Conservation (phyloP, 1,140 invertebrate genomes). For the Alviniconcha marisindica region DNA sequence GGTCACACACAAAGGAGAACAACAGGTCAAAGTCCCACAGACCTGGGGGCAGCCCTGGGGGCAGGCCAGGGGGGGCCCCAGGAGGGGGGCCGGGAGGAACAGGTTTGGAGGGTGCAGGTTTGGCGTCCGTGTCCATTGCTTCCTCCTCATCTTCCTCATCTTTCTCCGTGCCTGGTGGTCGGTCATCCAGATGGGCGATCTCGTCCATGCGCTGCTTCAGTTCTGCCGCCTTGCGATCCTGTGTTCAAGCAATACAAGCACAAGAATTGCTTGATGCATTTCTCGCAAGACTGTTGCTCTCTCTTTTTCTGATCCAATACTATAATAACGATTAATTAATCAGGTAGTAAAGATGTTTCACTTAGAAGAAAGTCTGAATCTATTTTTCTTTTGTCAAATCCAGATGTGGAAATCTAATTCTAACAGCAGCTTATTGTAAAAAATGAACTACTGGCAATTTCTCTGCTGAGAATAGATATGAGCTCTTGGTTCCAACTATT, state of each 20-base stretch:
- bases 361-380: too few species aligned
- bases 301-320: too few species aligned
- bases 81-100: conserved; percentile 48
- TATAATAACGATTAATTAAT: too few species aligned
- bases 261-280: too few species aligned
- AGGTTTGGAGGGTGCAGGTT: conserved; percentile 38
- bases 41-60: conserved; percentile 71
- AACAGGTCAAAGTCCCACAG: conserved; percentile 1
- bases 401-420: too few species aligned
- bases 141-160: conserved; percentile 53
- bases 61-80: conserved; percentile 65
- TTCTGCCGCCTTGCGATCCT: conserved; percentile 47
- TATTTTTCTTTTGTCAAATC: too few species aligned
- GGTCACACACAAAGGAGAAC: neutral
- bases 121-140: conserved; percentile 47
- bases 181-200: conserved; percentile 42
- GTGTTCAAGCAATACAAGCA: neutral
- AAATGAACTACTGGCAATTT: too few species aligned
- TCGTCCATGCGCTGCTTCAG: conserved; percentile 44
- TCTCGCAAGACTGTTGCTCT: too few species aligned
- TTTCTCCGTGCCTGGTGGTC: conserved; percentile 48
- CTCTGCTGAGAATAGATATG: too few species aligned
- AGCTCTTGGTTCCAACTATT: too few species aligned
- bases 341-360: too few species aligned
- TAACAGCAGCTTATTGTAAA: too few species aligned